Conservation (phyloP, 1,140 invertebrate species). For the Cephus cinctus region DNA sequence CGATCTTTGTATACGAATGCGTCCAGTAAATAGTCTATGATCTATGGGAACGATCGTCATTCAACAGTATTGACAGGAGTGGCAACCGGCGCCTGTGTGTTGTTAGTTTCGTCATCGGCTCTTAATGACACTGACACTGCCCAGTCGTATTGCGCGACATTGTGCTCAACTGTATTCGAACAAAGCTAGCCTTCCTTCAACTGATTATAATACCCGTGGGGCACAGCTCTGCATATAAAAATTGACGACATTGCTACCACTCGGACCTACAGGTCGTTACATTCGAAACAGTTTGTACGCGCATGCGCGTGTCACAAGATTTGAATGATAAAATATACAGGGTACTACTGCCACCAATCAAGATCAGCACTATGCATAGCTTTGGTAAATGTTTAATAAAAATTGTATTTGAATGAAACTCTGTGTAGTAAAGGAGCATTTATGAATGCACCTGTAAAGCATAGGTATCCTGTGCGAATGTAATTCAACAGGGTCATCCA, state of each 20-base stretch:
- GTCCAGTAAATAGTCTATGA: not conserved
- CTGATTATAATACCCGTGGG: conserved; percentile 27
- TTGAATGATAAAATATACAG: too few species aligned
- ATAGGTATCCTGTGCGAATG: not conserved
- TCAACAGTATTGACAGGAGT: not conserved
- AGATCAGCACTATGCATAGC: too few species aligned
- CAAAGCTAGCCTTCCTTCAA: conserved; percentile 34
- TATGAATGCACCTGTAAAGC: not conserved
- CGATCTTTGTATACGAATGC: not conserved
- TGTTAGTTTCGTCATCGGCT: too few species aligned
- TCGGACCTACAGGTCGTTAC: too few species aligned
- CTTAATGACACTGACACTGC: not conserved
- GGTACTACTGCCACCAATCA: too few species aligned
- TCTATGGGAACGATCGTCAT: not conserved
- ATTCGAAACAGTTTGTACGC: too few species aligned
- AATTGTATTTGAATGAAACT: conserved; percentile 5
- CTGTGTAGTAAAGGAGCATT: too few species aligned
- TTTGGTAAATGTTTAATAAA: conserved; percentile 10
- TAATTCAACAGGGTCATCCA: not conserved
- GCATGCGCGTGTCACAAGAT: too few species aligned
- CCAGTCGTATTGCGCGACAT: conserved; percentile 17
- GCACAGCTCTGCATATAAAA: conserved; percentile 32
- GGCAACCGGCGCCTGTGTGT: too few species aligned
- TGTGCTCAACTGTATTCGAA: conserved; percentile 30
- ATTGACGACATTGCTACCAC: too few species aligned